Conservation (phyloP, 1,140 invertebrate species). For the Monochamus saltuarius region DNA sequence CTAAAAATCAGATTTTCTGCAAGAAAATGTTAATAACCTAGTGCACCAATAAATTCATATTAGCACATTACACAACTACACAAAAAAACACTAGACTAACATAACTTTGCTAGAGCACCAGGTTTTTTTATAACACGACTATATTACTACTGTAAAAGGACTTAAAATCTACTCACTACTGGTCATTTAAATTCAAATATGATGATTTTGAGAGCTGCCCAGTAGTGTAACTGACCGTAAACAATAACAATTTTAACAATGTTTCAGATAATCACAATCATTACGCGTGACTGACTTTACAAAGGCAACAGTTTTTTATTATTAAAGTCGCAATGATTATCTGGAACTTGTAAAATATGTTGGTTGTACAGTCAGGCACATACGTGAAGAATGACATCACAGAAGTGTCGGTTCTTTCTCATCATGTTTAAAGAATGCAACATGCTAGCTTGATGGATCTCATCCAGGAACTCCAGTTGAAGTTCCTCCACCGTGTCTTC, state of each 20-base stretch:
- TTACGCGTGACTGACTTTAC: not conserved
- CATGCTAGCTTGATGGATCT: conserved; percentile 57
- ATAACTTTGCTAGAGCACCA: conserved; percentile 3
- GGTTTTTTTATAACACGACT: conserved; percentile 2
- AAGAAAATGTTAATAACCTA: conserved; percentile 24
- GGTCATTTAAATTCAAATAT: conserved; percentile 46
- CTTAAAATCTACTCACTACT: conserved; percentile 52
- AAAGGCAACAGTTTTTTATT: too few relatives aligned
- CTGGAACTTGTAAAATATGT: conserved; percentile 19
- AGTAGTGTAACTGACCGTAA: conserved; percentile 52
- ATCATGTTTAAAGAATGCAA: conserved; percentile 70
- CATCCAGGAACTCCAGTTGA: conserved; percentile 55
- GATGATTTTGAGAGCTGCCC: conserved; percentile 43
- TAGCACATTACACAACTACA: not conserved
- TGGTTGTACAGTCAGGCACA: conserved; percentile 53
- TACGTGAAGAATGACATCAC: conserved; percentile 77
- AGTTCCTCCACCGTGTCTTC: conserved; percentile 31
- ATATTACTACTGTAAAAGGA: conserved; percentile 31
- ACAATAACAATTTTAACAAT: conserved; percentile 45
- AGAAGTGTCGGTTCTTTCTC: conserved; percentile 75
- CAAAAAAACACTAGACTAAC: not conserved
- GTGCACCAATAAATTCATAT: too few relatives aligned
- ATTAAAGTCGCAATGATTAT: conserved; percentile 2
- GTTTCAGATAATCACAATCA: conserved; percentile 30
- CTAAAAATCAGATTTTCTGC: conserved; percentile 12